Percentiles rank a stretch among this genome's conserved stretches.
Conservation (phyloP, 2,888 invertebrate species). For the Thereva unica region DNA sequence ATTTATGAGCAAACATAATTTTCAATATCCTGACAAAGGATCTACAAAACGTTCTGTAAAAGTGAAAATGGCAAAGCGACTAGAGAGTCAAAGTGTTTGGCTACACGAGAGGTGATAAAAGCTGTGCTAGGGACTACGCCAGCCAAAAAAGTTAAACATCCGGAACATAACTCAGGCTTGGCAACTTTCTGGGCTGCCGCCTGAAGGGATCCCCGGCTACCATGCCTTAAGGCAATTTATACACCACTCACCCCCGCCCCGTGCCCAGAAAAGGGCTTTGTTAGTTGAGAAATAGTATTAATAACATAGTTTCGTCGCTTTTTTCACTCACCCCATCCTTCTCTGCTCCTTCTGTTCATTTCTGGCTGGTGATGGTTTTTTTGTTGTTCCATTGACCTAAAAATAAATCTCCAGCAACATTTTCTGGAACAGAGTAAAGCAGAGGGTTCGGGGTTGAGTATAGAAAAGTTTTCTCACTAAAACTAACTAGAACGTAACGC, state of each 20-base stretch:
- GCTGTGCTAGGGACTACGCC: background rate
- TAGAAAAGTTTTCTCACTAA: too few species aligned
- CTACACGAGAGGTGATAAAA: slow-evolving; percentile 1
- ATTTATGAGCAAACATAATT: slow-evolving; percentile 26
- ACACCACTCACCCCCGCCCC: background rate
- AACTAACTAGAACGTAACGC: too few species aligned
- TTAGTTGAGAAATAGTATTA: too few species aligned
- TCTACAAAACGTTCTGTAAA: background rate
- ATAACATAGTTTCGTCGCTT: too few species aligned
- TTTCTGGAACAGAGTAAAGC: too few species aligned
- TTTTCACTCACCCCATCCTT: too few species aligned
- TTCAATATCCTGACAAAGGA: slow-evolving; percentile 19
- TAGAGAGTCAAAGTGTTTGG: background rate
- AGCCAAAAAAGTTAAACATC: slow-evolving; percentile 27
- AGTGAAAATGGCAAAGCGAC: background rate
- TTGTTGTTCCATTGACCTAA: too few species aligned
- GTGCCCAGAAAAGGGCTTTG: too few species aligned
- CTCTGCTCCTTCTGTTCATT: too few species aligned
- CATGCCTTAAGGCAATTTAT: background rate
- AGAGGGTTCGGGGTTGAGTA: too few species aligned
- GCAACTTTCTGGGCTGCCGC: slow-evolving; percentile 11
- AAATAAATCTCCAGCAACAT: too few species aligned
- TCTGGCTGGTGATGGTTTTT: too few species aligned
- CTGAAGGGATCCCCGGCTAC: background rate
- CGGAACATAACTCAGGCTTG: slow-evolving; percentile 1